Evolutionary conservation across 1,140 invertebrate genomes (phyloP), one percentile per base, ranked within the genome.

Genomic region (Eriosoma lanigerum): DNA sequence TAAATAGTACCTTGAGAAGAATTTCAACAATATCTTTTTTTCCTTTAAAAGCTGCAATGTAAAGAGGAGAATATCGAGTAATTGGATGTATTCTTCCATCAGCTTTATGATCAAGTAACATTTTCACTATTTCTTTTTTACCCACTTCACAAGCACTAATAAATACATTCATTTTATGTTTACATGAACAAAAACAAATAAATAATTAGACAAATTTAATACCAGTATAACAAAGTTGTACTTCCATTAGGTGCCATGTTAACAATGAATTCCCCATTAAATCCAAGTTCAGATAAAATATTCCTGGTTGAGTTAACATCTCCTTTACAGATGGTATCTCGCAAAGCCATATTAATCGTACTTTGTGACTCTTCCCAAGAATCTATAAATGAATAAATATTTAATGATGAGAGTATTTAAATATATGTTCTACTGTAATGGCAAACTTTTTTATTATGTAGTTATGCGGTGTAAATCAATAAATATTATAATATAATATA

Each of bases 21-120:
- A 95, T 85, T 83, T 92, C 90, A 0, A 93, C 92, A 80, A 98
- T 93, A 66, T 94, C 92, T 81, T 89, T 87, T 85, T 93, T 91
- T 1, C 94, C 95, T 85, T 94, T 92, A 84, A 95, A 93, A 84
- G 93, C 93, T 10, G 96, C 94, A 70, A 96, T 93, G 85, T 98
- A 97, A 0, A 98, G 87, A 0, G 97, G 95, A 9, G 94, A 95
- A 85, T 98, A 96, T 84, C 94, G 92, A 1, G 95, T 97, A 10
- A 95, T 91, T 10, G 93, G 91, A 87, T 98, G 94, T 50, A 91
- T 91, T 52, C 94, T 88, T 13, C 93, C 93, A 87, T 97, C 94
- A 0, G 95, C 94, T 13, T 93, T 93, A 80, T 92, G 87, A 17
- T 93, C 91, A 48, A 98, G 84, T 32, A 98, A 87, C 8, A 93